Evolutionary conservation across 1,140 invertebrate species (phyloP).

Genomic region (Dendrolimus kikuchii): DNA sequence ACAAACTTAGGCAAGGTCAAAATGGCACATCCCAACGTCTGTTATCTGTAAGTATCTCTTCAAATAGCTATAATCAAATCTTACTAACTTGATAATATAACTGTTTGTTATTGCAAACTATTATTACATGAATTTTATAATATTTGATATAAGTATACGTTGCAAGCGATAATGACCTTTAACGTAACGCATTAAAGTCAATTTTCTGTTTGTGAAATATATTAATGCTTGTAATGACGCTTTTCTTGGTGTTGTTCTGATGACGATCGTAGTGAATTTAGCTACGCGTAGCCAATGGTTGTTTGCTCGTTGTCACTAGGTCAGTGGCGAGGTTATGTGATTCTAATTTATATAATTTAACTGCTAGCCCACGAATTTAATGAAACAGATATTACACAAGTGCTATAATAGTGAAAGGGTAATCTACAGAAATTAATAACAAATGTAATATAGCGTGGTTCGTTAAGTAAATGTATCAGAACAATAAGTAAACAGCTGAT

Average conservation of each 20-base stretch:
- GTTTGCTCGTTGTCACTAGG: slow-evolving; percentile 28
- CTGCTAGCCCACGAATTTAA: background rate
- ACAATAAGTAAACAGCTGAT: slow-evolving; percentile 18
- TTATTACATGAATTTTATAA: too few relatives aligned
- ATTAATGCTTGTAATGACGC: too few relatives aligned
- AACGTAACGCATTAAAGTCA: too few relatives aligned
- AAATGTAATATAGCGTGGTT: slow-evolving; percentile 10
- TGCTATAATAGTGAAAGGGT: slow-evolving; percentile 8
- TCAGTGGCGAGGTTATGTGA: slow-evolving; percentile 46
- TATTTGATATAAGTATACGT: too few relatives aligned
- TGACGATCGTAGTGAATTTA: slow-evolving; percentile 15
- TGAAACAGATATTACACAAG: too few relatives aligned
- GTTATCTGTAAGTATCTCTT: background rate
- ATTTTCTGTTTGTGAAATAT: too few relatives aligned
- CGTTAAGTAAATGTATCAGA: slow-evolving; percentile 1
- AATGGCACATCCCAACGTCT: too few relatives aligned
- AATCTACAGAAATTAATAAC: slow-evolving; percentile 7
- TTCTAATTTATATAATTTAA: slow-evolving; percentile 3
- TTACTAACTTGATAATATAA: background rate
- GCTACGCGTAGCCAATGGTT: background rate
- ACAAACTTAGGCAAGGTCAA: too few relatives aligned
- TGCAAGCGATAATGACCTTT: too few relatives aligned
- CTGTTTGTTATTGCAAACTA: background rate
- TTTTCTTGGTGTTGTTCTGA: too few relatives aligned
- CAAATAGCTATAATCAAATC: slow-evolving; percentile 2